These are phyloP conservation scores for Amaurobius ferox DNA, from an alignment of 2,888 invertebrate species.

Conservation along the genomic window DNA sequence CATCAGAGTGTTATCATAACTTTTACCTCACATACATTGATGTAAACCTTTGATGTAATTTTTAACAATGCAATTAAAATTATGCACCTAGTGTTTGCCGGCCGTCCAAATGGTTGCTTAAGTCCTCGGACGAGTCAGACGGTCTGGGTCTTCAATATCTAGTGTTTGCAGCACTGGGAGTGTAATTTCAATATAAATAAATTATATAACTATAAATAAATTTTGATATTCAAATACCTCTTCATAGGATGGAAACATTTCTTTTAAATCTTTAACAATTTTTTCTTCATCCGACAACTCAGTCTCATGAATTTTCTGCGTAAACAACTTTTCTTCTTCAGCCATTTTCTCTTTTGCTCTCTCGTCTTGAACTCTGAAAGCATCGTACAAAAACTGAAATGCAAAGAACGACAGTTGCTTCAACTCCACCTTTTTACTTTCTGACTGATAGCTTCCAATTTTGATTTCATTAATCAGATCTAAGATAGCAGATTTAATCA, in stretches of 20 bases:
- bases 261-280: slow-evolving; percentile 76
- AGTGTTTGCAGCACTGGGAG: not conserved
- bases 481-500: slow-evolving; percentile 47
- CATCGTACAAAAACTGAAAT: slow-evolving; percentile 72
- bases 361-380: slow-evolving; percentile 88
- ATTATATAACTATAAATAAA: not conserved
- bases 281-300: slow-evolving; percentile 77
- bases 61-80: no score
- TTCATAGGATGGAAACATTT: slow-evolving; percentile 78
- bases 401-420: slow-evolving; percentile 78
- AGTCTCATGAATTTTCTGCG: slow-evolving; percentile 77
- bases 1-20: no score
- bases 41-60: no score
- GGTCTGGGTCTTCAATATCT: no score
- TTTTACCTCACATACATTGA: no score
- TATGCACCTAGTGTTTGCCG: no score
- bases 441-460: not conserved
- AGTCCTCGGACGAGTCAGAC: no score
- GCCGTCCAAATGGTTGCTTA: no score
- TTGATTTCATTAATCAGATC: slow-evolving; percentile 43
- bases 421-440: slow-evolving; percentile 78
- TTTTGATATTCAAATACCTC: slow-evolving; percentile 74
- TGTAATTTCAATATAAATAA: not conserved
- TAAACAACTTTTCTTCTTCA: slow-evolving; percentile 85
- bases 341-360: slow-evolving; percentile 83